A percentile compares a stretch with the other conserved stretches of the same genome.
Conservation (phyloP, 2,113 vertebrate species). For the Platysternon megacephalum region DNA sequence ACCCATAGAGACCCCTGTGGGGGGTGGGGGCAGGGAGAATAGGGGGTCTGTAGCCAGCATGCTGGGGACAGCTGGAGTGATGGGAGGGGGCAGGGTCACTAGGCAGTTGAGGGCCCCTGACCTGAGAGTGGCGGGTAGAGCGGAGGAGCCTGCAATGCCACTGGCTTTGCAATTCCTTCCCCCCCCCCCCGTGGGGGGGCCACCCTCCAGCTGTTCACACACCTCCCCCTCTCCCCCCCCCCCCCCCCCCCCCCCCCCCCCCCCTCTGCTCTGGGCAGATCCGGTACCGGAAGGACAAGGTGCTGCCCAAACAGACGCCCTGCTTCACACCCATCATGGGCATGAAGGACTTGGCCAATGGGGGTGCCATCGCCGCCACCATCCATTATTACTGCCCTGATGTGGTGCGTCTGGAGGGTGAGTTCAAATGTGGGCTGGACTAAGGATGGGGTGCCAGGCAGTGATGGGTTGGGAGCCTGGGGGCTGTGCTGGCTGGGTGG, state of each 20-base stretch:
- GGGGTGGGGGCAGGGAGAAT: not conserved
- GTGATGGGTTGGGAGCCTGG: not conserved
- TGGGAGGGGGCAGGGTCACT: not conserved
- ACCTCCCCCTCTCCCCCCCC: no score
- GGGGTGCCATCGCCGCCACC: constrained; percentile 87
- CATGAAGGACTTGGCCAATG: constrained; percentile 88
- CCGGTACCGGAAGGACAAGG: constrained; percentile 92
- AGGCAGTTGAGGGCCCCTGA: not conserved
- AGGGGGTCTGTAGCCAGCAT: not conserved
- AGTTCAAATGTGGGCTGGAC: not conserved
- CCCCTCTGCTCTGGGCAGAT: constrained; percentile 76
- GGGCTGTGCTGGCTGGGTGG: not conserved
- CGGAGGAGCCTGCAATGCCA: no score
- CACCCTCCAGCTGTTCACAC: not conserved
- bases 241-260: not conserved
- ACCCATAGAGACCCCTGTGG: not conserved
- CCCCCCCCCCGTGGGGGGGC: no score
- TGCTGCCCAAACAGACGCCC: constrained; percentile 83
- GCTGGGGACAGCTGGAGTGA: not conserved
- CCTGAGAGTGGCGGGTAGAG: not conserved
- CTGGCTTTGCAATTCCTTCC: not conserved
- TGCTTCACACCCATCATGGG: constrained; percentile 85
- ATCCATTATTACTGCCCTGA: constrained; percentile 92
- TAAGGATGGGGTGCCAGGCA: no score
- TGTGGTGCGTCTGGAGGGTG: constrained; percentile 89